Percentiles rank a stretch among this genome's conserved stretches.
Conservation (phyloP, 1,140 invertebrate genomes). For the Eurytemora carolleeae region DNA sequence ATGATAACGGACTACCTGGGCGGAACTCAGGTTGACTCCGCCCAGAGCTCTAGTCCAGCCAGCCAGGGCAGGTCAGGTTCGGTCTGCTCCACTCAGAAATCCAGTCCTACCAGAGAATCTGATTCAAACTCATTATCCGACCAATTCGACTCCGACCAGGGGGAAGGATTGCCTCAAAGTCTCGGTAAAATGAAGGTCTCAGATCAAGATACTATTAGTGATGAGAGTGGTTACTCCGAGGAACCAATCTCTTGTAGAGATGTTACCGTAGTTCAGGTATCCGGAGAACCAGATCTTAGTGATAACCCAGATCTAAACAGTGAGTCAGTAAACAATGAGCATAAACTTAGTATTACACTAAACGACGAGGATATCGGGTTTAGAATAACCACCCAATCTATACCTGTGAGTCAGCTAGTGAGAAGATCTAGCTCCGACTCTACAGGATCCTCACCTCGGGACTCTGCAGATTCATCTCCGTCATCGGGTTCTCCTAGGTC, state of each 20-base stretch:
- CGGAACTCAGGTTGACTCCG: not conserved
- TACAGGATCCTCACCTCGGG: not conserved
- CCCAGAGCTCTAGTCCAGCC: not conserved
- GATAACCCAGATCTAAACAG: too few relatives aligned
- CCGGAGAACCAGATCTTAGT: too few relatives aligned
- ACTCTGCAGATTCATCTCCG: too few relatives aligned
- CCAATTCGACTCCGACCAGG: not conserved
- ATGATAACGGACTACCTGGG: conserved; percentile 2
- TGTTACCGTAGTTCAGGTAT: not conserved
- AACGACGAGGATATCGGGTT: not conserved
- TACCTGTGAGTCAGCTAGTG: not conserved
- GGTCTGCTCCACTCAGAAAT: not conserved
- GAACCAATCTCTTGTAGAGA: not conserved
- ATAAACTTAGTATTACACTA: not conserved
- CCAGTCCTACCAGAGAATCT: not conserved
- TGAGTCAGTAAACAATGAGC: not conserved
- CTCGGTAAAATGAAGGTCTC: not conserved
- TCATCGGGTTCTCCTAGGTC: too few relatives aligned
- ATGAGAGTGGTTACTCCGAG: conserved; percentile 12
- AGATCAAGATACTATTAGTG: conserved; percentile 3
- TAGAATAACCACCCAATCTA: not conserved
- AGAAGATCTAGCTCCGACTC: not conserved
- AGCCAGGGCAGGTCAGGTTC: not conserved
- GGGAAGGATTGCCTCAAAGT: not conserved
- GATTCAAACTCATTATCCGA: not conserved